Base-by-base conservation (phyloP, 2,888 invertebrate species). In the Barypeithes pellucidus region DNA sequence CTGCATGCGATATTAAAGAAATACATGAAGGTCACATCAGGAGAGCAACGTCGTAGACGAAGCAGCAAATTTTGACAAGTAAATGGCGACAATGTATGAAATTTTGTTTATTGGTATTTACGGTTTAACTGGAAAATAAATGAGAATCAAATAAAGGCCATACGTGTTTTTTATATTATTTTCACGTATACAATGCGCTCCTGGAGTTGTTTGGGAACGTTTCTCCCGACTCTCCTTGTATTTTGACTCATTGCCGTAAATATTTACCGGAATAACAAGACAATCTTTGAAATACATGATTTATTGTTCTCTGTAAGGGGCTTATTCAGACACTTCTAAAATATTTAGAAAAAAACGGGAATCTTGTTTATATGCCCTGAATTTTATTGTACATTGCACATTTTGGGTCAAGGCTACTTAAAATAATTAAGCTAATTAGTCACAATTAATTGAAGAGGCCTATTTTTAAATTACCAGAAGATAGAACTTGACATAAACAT, bases 341-440 rank as follows among this genome's bases (percentile, higher is more conserved):
- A 36, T 60, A 41, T 41, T 41, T 60, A 41, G n/a, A 43, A 22
- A 59, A 59, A 39, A 59, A 39, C 29, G 36, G 20, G 16, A 39
- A 22, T n/a, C 14, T 60, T 39, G 39, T 39, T 41, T 60, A 41
- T 41, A 22, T 36, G 36, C 11, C 22, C 41, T 39, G 14, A 60
- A 41, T 60, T 24, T 7, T 22, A 60, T 43, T 60, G 41, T 41
- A 2, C 8, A 9, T 36, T 1, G 1, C 18, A 20, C 36, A 60
- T 50, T 63, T 63, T 57, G 36, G 63, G 63, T 50, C 63, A 63
- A 63, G 63, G 63, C 2, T 36, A 63, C 18, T 36, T 33, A 20
- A 43, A 45, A 63, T 33, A 36, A 63, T 47, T 63, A 63, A 63
- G 18, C 33, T 36, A 11, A 50, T 63, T 63, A 63, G 33, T 63